Percentiles rank a stretch among this genome's conserved stretches.
Conservation (phyloP, 2,113 vertebrate species). For the Prolemur simus region DNA sequence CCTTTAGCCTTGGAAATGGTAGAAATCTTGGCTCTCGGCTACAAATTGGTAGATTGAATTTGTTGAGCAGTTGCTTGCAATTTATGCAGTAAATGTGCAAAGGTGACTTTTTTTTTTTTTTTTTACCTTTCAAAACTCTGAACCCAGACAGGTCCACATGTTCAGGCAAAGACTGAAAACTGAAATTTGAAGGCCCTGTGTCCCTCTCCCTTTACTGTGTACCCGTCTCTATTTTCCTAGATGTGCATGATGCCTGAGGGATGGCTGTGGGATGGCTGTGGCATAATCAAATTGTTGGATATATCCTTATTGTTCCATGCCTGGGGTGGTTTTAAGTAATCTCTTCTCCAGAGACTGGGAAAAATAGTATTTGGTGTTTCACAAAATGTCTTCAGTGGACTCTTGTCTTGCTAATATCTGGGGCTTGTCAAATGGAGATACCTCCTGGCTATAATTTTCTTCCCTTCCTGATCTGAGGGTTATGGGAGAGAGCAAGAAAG, state of each 20-base stretch:
- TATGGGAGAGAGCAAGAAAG: slow-evolving; percentile 21
- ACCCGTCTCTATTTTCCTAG: background rate
- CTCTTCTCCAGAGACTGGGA: background rate
- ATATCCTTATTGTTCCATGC: background rate
- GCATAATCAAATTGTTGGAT: background rate
- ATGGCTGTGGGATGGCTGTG: background rate
- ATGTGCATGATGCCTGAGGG: background rate
- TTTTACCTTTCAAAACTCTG: slow-evolving; percentile 18
- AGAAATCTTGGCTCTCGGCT: slow-evolving; percentile 86
- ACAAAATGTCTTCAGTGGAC: slow-evolving; percentile 17
- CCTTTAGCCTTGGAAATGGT: slow-evolving; percentile 88
- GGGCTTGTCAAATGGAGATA: slow-evolving; percentile 3
- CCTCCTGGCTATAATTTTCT: slow-evolving; percentile 31
- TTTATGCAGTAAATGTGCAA: slow-evolving; percentile 30
- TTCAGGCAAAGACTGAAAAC: background rate
- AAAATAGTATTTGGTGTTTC: slow-evolving; percentile 43
- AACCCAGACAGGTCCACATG: background rate
- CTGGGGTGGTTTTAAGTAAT: background rate
- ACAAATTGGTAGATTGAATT: slow-evolving; percentile 79
- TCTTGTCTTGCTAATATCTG: slow-evolving; percentile 44
- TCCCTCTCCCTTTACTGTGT: background rate
- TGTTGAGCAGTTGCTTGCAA: slow-evolving; percentile 13
- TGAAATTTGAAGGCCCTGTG: background rate
- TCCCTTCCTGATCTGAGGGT: background rate
- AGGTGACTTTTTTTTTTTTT: slow-evolving; percentile 51